Evolutionary conservation across 53 echinoderm and acorn worm species (phyloP).

Genomic region (Zoroaster sp.): DNA sequence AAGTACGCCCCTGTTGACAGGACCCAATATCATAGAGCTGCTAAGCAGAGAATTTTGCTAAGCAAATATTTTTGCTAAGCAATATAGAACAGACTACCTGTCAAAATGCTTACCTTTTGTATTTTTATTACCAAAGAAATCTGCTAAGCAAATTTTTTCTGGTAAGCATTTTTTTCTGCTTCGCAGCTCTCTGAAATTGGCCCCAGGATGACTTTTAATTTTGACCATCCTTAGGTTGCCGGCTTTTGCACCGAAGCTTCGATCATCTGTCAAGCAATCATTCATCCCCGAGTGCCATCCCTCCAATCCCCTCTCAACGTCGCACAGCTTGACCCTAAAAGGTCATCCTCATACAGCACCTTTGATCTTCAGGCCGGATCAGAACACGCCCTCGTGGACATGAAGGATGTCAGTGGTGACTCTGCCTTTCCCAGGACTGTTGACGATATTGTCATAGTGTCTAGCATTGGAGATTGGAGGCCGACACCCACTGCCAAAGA

Average conservation of each 20-base stretch:
- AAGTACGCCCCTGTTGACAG: no score
- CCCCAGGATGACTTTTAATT: neutral
- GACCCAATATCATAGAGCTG: no score
- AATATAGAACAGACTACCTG: no score
- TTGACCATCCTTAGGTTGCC: constrained; percentile 60
- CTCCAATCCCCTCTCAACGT: constrained; percentile 41
- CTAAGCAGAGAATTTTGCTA: no score
- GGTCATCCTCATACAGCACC: neutral
- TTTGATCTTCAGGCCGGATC: neutral
- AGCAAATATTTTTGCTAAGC: no score
- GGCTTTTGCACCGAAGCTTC: constrained; percentile 73
- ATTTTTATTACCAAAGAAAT: no score
- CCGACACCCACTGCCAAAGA: neutral
- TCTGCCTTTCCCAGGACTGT: neutral
- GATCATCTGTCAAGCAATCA: constrained; percentile 66
- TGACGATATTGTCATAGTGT: neutral
- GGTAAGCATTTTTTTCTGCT: no score
- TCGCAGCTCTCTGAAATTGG: no score
- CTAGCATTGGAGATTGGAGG: neutral
- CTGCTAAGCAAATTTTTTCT: no score
- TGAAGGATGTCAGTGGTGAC: neutral
- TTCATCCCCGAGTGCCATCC: constrained; percentile 76
- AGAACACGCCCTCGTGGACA: neutral
- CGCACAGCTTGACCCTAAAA: constrained; percentile 23
- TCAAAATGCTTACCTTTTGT: no score